Conservation (phyloP, 2,113 vertebrate genomes). For the Chaetodon auriga region DNA sequence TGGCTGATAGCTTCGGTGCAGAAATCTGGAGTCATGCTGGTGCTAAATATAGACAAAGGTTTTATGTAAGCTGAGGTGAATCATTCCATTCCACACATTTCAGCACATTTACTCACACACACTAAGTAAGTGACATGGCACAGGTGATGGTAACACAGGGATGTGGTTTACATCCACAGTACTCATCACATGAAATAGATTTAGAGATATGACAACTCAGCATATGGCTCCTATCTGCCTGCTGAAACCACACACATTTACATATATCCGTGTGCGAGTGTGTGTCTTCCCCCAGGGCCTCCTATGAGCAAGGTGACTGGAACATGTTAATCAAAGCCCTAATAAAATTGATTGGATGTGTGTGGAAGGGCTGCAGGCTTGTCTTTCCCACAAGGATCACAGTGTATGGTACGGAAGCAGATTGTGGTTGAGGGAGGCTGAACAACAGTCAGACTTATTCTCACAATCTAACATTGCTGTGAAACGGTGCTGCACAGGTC, state of each 20-base stretch:
- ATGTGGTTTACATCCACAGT: slow-evolving; percentile 38
- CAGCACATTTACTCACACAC: slow-evolving; percentile 61
- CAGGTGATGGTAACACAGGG: slow-evolving; percentile 51
- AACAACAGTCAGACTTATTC: not conserved
- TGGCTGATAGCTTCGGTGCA: slow-evolving; percentile 83
- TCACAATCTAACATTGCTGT: slow-evolving; percentile 10
- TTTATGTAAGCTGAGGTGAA: slow-evolving; percentile 87
- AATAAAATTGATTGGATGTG: slow-evolving; percentile 49
- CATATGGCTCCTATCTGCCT: slow-evolving; percentile 31
- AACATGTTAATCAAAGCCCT: slow-evolving; percentile 52
- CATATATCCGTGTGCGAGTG: slow-evolving; percentile 1
- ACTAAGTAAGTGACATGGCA: slow-evolving; percentile 54
- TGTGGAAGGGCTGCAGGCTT: not conserved
- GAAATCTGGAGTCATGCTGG: slow-evolving; percentile 84
- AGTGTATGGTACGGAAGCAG: not conserved
- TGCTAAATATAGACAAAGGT: slow-evolving; percentile 85
- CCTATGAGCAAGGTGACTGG: slow-evolving; percentile 49
- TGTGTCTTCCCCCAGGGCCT: slow-evolving; percentile 24
- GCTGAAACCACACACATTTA: slow-evolving; percentile 34
- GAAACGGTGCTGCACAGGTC: not conserved
- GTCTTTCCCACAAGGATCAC: slow-evolving; percentile 26
- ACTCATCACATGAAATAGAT: slow-evolving; percentile 35
- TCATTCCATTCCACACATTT: slow-evolving; percentile 81
- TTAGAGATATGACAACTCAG: slow-evolving; percentile 15
- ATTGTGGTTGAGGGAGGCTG: not conserved